Evolutionary conservation across 2,888 invertebrate genomes (phyloP), one percentile per base, ranked within the genome.

Genomic region (Scaptomyza polygonia): DNA sequence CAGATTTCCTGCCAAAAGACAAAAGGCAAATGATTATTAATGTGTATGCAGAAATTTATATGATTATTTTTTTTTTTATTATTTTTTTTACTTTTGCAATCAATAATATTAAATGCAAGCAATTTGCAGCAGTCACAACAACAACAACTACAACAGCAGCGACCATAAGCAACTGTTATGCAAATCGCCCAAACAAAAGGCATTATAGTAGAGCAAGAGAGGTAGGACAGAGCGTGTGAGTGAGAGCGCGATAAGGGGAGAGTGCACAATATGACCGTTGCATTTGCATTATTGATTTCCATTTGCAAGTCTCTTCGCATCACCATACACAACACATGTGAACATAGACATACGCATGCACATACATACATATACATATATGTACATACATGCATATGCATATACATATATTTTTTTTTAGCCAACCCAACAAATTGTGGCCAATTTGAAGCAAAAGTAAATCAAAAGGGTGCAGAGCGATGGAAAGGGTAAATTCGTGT

Each of bases 231-330:
- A 18, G 34, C 51, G 16, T 16, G 43, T 36, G 36, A 29, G 43
- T 7, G 18, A 12, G 14, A 5, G 25, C 39, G 25, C 39, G 12
- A 40, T 8, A n/a, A 14, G 42, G 30, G 30, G 56, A 32, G 53
- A 54, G 54, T 58, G 11, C 40, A 64, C 32, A 61, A 68, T 70
- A 52, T 29, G 49, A 43, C 11, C 48, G 42, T 47, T 80, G 74
- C 63, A 63, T 77, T 84, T 72, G 53, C 74, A 82, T 82, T 79
- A 79, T 85, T 82, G 86, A 79, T 78, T 85, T 85, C 52, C 78
- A 81, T 74, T 78, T 64, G 39, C 55, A 54, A 59, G 40, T 77
- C 73, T 65, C 54, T 61, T 45, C 63, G 48, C 78, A 67, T n/a
- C 45, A 45, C 56, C 73, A 72, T 53, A 61, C 73, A 66, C 56